Percentiles rank a stretch among this genome's conserved stretches.
Conservation (phyloP, 1,140 invertebrate species). For the Schlechtendalia chinensis region DNA sequence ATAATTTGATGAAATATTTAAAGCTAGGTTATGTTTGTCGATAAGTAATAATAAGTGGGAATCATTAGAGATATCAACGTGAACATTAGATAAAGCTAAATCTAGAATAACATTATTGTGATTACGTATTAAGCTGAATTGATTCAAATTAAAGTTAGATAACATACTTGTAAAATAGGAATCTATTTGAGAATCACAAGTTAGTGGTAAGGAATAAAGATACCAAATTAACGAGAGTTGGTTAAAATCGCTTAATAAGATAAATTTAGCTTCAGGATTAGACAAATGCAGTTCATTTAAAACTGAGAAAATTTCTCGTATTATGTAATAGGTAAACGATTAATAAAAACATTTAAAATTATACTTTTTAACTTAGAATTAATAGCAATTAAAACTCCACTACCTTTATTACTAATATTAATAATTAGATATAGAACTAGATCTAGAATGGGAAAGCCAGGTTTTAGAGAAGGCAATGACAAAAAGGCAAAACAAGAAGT, state of each 20-base stretch:
- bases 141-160: background rate
- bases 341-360: background rate
- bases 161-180: slow-evolving; percentile 6
- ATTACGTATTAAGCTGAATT: background rate
- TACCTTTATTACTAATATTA: background rate
- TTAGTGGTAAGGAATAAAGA: background rate
- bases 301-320: background rate
- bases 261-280: background rate
- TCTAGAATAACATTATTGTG: background rate
- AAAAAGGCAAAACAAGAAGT: background rate
- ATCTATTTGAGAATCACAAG: background rate
- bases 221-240: background rate
- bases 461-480: background rate
- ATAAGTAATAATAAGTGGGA: background rate
- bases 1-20: background rate
- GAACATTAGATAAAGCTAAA: background rate
- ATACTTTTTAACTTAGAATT: background rate
- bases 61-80: background rate
- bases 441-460: background rate
- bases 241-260: background rate
- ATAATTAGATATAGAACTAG: background rate
- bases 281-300: background rate
- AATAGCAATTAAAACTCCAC: background rate
- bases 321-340: background rate
- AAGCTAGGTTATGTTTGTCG: background rate